A percentile compares a stretch with the other conserved stretches of the same genome.
phyloP scores from a whole-genome alignment of 2,888 invertebrate species.

The Nemotelus pantherinus region DNA sequence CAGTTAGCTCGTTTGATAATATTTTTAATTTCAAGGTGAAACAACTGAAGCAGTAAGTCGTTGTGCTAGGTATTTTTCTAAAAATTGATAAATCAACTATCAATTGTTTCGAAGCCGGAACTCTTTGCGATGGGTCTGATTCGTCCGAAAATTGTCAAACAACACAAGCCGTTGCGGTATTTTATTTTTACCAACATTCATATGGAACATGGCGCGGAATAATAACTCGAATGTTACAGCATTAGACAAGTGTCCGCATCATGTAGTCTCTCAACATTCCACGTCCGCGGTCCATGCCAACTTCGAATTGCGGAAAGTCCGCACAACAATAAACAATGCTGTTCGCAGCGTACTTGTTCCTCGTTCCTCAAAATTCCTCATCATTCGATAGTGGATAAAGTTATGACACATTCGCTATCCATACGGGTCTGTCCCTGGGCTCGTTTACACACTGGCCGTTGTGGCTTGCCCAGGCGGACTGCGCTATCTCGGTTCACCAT shows the following conservation, averaged over 20 bases:
- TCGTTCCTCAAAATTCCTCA: constrained; percentile 12
- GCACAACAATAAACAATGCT: not conserved
- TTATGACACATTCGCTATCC: constrained; percentile 32
- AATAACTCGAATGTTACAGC: not conserved
- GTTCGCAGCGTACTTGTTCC: not conserved
- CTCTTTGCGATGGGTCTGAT: too few relatives aligned
- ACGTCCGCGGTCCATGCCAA: not conserved
- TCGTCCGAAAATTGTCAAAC: too few relatives aligned
- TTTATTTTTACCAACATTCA: not conserved
- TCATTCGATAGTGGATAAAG: constrained; percentile 34
- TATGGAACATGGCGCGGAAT: not conserved
- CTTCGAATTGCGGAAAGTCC: not conserved
- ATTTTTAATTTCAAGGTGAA: too few relatives aligned
- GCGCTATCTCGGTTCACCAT: constrained; percentile 4
- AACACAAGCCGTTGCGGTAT: too few relatives aligned
- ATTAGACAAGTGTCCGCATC: not conserved
- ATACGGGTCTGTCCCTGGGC: constrained; percentile 7
- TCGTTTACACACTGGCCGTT: not conserved
- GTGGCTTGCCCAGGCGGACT: not conserved
- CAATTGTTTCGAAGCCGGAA: too few relatives aligned
- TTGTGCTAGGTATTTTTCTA: too few relatives aligned
- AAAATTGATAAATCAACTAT: too few relatives aligned
- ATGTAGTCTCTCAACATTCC: not conserved
- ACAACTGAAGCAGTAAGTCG: too few relatives aligned
- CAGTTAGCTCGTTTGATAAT: too few relatives aligned